phyloP scores from a whole-genome alignment of 2,888 invertebrate genomes.

The Heteromurus nitidus region DNA sequence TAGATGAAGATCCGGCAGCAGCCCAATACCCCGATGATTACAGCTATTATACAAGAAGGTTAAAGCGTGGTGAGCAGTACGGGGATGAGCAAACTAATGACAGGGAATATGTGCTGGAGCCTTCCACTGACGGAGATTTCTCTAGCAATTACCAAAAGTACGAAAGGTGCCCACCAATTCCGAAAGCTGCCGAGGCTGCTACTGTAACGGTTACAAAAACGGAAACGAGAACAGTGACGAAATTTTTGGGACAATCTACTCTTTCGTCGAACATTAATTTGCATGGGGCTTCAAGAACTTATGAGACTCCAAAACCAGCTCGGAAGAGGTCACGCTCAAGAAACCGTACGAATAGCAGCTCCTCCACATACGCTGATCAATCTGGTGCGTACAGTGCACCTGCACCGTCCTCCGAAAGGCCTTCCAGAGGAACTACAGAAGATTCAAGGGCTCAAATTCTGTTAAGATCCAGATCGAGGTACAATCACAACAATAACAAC shows the following conservation, averaged over 20 bases:
- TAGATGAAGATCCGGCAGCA: constrained; percentile 63
- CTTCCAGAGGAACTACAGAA: constrained; percentile 31
- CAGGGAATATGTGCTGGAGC: constrained; percentile 65
- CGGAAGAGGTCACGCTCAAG: constrained; percentile 43
- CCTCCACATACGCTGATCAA: constrained; percentile 20
- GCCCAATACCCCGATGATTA: constrained; percentile 68
- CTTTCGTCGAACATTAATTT: constrained; percentile 52
- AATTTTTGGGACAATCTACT: constrained; percentile 61
- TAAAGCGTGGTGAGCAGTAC: constrained; percentile 67
- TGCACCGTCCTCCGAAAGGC: constrained; percentile 31
- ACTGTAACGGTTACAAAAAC: constrained; percentile 60
- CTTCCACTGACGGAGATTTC: constrained; percentile 66
- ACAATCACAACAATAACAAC: constrained; percentile 55
- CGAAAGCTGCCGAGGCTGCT: constrained; percentile 34
- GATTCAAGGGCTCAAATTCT: constrained; percentile 64
- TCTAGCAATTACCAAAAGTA: constrained; percentile 62
- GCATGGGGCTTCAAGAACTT: constrained; percentile 33
- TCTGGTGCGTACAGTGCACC: constrained; percentile 25
- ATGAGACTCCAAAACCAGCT: constrained; percentile 20
- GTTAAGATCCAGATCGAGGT: constrained; percentile 59
- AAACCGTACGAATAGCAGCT: constrained; percentile 23
- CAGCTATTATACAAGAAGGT: constrained; percentile 64
- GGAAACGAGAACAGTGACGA: constrained; percentile 64
- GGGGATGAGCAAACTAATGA: constrained; percentile 52
- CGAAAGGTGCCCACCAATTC: constrained; percentile 69